phyloP scores from a whole-genome alignment of 2,113 vertebrate species.

The Microcebus murinus region DNA sequence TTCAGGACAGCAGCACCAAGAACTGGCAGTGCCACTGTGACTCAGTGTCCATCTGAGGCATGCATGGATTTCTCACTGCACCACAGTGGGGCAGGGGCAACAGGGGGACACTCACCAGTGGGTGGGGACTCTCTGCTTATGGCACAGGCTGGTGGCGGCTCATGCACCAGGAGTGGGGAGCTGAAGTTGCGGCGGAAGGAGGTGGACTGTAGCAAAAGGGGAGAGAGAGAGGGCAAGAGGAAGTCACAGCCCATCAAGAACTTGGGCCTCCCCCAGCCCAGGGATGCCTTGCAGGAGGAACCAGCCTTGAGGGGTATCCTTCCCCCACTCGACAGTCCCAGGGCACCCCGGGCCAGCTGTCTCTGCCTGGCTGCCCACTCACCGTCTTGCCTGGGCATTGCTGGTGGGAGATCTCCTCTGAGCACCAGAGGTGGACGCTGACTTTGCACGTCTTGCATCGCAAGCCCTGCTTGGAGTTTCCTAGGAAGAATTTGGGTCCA shows the following conservation, averaged over 20 bases:
- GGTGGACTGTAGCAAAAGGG: slow-evolving; percentile 83
- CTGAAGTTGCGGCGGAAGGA: slow-evolving; percentile 96
- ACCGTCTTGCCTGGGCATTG: slow-evolving; percentile 91
- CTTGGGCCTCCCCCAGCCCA: background rate
- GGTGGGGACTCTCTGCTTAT: slow-evolving; percentile 86
- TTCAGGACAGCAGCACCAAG: background rate
- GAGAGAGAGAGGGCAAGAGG: background rate
- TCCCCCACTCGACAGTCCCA: background rate
- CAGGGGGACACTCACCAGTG: slow-evolving; percentile 73
- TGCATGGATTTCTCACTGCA: background rate
- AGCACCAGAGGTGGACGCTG: slow-evolving; percentile 95
- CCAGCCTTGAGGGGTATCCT: background rate
- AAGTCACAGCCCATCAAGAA: background rate
- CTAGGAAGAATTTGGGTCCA: slow-evolving; percentile 76
- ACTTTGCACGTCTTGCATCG: slow-evolving; percentile 94
- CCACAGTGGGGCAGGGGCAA: background rate
- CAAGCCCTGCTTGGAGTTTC: slow-evolving; percentile 95
- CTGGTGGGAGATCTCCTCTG: slow-evolving; percentile 92
- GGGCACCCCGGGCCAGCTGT: background rate
- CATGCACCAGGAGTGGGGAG: slow-evolving; percentile 91
- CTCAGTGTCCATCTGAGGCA: background rate
- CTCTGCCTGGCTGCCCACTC: slow-evolving; percentile 20
- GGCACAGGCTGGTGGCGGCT: slow-evolving; percentile 84
- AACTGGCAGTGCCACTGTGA: background rate
- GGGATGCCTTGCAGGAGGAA: background rate